Percentiles rank a stretch among this genome's conserved stretches.
phyloP scores from a whole-genome alignment of 2,113 vertebrate species.

The Gavialis gangeticus region DNA sequence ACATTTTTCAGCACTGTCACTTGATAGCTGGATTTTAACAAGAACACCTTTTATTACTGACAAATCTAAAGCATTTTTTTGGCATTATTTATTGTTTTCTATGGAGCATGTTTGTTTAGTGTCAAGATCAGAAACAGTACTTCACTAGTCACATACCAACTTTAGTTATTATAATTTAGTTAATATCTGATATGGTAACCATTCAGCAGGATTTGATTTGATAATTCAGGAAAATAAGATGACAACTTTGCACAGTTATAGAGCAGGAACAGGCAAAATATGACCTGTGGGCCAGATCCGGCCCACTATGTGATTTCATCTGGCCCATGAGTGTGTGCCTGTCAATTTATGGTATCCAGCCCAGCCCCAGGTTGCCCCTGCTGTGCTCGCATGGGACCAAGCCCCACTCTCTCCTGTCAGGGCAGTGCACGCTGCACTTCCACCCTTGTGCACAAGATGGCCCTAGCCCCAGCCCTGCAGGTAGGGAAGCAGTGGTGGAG shows the following conservation, averaged over 20 bases:
- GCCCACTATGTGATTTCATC: too few species aligned
- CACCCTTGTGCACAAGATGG: too few species aligned
- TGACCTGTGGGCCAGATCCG: too few species aligned
- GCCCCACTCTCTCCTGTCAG: too few species aligned
- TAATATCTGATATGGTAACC: neutral
- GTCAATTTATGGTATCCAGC: too few species aligned
- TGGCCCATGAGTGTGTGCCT: too few species aligned
- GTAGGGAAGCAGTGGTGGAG: too few species aligned
- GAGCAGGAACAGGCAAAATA: too few species aligned
- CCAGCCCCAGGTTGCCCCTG: too few species aligned
- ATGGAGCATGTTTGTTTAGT: neutral
- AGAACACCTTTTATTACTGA: slow-evolving; percentile 53
- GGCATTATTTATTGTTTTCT: slow-evolving; percentile 67
- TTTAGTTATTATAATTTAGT: slow-evolving; percentile 31
- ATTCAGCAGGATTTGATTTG: slow-evolving; percentile 35
- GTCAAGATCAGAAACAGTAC: slow-evolving; percentile 34
- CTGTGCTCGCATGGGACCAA: too few species aligned
- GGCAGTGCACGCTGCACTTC: too few species aligned
- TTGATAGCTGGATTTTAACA: slow-evolving; percentile 47
- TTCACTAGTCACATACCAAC: slow-evolving; percentile 36
- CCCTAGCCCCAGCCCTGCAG: too few species aligned
- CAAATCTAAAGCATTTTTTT: slow-evolving; percentile 64
- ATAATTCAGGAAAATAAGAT: slow-evolving; percentile 25
- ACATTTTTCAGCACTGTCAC: slow-evolving; percentile 30
- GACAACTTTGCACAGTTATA: neutral